Percentiles rank a stretch among this genome's conserved stretches.
These are phyloP conservation scores for Columba guinea DNA, from an alignment of 2,797 vertebrate species.

Conservation along the genomic window DNA sequence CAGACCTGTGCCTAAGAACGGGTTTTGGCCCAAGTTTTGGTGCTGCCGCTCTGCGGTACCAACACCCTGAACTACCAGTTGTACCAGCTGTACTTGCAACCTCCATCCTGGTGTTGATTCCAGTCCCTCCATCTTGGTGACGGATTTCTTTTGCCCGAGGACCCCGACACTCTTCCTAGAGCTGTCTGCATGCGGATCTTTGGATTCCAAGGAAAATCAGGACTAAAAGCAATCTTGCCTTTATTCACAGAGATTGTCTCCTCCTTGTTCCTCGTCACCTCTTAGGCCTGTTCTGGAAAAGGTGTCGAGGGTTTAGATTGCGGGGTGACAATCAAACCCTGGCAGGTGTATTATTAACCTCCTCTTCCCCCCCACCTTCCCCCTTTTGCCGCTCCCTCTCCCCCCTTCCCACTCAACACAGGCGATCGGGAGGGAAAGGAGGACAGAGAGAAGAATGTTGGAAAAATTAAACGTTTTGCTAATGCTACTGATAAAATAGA, in stretches of 20 bases:
- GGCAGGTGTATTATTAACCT: too few species aligned
- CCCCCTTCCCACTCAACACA: too few species aligned
- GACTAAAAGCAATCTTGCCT: neutral
- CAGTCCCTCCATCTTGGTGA: neutral
- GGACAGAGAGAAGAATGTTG: too few species aligned
- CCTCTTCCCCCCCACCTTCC: too few species aligned
- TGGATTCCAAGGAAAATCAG: neutral
- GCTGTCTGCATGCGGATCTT: neutral
- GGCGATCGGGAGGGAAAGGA: too few species aligned
- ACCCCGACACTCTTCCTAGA: neutral
- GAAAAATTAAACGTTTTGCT: too few species aligned
- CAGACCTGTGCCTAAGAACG: rapidly evolving
- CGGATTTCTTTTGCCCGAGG: neutral
- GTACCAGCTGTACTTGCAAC: neutral
- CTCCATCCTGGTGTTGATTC: neutral
- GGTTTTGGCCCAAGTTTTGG: neutral
- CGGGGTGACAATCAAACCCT: too few species aligned
- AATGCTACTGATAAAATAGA: too few species aligned
- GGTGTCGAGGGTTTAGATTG: neutral
- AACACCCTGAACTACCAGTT: neutral
- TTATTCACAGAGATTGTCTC: neutral
- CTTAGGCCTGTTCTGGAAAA: neutral
- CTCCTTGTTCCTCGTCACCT: neutral
- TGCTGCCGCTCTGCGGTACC: neutral
- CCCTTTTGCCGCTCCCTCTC: too few species aligned